These are phyloP conservation scores for Eupithecia abbreviata DNA, from an alignment of 2,888 invertebrate species.

Conservation along the genomic window DNA sequence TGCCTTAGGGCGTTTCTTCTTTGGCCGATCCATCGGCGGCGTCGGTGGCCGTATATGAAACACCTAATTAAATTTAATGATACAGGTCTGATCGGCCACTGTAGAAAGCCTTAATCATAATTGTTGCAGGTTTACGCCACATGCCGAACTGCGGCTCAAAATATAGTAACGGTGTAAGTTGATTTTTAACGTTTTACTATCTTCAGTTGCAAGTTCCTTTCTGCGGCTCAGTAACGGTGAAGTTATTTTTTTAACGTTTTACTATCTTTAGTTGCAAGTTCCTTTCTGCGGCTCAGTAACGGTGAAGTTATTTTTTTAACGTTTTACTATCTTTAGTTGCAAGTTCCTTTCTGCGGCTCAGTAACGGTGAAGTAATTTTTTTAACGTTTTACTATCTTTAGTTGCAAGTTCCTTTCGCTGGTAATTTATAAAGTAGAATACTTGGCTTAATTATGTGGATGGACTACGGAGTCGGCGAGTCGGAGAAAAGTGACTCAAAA, in stretches of 20 bases:
- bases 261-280: not conserved
- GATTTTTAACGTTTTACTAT: not conserved
- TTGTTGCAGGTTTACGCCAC: conserved; percentile 63
- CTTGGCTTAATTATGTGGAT: not conserved
- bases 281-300: conserved; percentile 42
- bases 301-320: conserved; percentile 45
- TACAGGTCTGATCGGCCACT: not conserved
- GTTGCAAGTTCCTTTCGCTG: not conserved
- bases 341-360: conserved; percentile 37
- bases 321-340: not conserved
- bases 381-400: not conserved
- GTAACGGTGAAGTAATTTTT: conserved; percentile 48
- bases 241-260: conserved; percentile 35
- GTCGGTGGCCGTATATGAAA: not conserved
- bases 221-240: conserved; percentile 49
- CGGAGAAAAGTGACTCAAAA: not conserved
- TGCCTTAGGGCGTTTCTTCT: not conserved
- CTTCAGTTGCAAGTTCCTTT: not conserved
- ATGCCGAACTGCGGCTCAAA: conserved; percentile 55
- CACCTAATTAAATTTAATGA: not conserved
- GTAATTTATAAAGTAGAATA: not conserved
- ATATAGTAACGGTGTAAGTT: conserved; percentile 54
- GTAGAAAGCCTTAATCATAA: not conserved
- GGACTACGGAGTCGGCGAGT: not conserved
- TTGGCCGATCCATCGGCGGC: not conserved